These are phyloP conservation scores for Atractosteus spatula DNA, from an alignment of 2,113 vertebrate species.

Conservation along the genomic window DNA sequence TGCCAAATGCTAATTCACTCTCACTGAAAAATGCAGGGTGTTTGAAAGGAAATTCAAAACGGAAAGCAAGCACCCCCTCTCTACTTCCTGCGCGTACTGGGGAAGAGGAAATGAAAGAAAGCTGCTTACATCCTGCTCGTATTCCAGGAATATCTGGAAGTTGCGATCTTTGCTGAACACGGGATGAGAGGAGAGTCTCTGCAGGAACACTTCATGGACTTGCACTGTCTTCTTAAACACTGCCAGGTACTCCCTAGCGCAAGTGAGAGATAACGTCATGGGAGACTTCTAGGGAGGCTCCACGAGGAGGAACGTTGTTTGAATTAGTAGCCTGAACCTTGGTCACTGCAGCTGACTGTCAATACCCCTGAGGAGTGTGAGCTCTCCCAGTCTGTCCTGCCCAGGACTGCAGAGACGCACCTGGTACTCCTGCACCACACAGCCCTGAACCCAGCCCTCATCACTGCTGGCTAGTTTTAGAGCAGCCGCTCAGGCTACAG, in stretches of 20 bases:
- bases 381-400: no score
- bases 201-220: conserved; percentile 92
- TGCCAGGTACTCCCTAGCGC: conserved; percentile 79
- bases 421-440: no score
- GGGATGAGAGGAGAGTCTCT: conserved; percentile 85
- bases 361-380: no score
- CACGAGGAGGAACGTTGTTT: no score
- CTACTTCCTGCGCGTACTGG: conserved; percentile 9
- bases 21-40: neutral
- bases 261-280: neutral
- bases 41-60: conserved; percentile 25
- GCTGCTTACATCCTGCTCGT: conserved; percentile 91
- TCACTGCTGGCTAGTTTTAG: no score
- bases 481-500: no score
- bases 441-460: no score
- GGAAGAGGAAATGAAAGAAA: conserved; percentile 14
- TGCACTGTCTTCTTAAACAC: conserved; percentile 99
- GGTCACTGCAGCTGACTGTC: no score
- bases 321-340: no score
- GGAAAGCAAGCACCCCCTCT: neutral
- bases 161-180: conserved; percentile 89
- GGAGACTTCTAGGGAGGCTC: no score
- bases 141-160: conserved; percentile 96
- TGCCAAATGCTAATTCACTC: no score
- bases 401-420: no score